Percentiles rank a stretch among this genome's conserved stretches.
phyloP scores from a whole-genome alignment of 1,140 invertebrate species.

The Trichogramma pretiosum region DNA sequence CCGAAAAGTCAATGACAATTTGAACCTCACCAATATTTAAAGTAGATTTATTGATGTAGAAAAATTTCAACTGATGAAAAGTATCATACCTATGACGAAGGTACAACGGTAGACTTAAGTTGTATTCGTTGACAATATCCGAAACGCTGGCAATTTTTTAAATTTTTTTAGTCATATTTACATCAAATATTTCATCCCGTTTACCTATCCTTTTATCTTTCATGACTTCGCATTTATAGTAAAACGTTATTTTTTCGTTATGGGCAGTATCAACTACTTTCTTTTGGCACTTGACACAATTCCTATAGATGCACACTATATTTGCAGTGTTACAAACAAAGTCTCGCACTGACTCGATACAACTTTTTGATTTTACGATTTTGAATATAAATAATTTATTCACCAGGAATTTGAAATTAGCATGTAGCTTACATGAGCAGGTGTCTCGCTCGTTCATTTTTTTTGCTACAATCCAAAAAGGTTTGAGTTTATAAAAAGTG shows the following conservation, averaged over 20 bases:
- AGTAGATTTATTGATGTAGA: constrained; percentile 27
- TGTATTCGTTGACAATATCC: constrained; percentile 8
- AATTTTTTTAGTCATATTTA: constrained; percentile 19
- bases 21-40: constrained; percentile 24
- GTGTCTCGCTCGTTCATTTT: constrained; percentile 8
- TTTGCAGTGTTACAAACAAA: constrained; percentile 18
- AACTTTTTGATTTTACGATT: constrained; percentile 12
- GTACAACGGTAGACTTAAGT: constrained; percentile 13
- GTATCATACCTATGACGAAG: constrained; percentile 26
- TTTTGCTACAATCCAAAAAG: constrained; percentile 9
- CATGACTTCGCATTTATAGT: constrained; percentile 15
- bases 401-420: constrained; percentile 6
- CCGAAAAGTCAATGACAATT: constrained; percentile 32
- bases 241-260: constrained; percentile 10
- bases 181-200: constrained; percentile 16
- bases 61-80: constrained; percentile 22
- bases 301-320: constrained; percentile 18
- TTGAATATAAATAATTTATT: constrained; percentile 9
- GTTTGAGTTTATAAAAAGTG: constrained; percentile 16
- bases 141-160: constrained; percentile 15
- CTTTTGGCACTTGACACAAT: constrained; percentile 16
- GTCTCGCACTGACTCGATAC: constrained; percentile 16
- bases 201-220: constrained; percentile 12
- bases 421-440: constrained; percentile 5
- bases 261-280: constrained; percentile 7